These are phyloP conservation scores for Hypolimnas misippus DNA, from an alignment of 2,888 invertebrate species.

Conservation along the genomic window DNA sequence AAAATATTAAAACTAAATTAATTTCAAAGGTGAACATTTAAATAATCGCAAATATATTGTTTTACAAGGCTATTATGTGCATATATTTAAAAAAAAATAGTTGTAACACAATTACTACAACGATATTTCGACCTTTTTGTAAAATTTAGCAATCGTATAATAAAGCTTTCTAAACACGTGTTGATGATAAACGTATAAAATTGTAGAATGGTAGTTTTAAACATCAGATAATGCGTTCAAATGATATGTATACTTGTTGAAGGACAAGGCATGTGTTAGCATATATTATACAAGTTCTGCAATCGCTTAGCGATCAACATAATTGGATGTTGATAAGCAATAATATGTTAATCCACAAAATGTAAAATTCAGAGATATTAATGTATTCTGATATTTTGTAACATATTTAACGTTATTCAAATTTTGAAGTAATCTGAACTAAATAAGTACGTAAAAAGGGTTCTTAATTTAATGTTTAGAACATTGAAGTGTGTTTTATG, in stretches of 20 bases:
- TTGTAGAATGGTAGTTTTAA: background rate
- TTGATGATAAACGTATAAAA: background rate
- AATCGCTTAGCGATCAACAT: slow-evolving; percentile 26
- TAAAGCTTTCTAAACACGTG: background rate
- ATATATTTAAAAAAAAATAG: slow-evolving; percentile 1
- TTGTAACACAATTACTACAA: background rate
- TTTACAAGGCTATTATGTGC: background rate
- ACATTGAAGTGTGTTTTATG: too few species aligned
- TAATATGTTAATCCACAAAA: too few species aligned
- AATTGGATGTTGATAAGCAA: too few species aligned
- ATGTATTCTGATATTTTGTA: too few species aligned
- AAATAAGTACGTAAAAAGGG: too few species aligned
- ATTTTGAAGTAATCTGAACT: too few species aligned
- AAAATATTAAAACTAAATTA: background rate
- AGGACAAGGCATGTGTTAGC: slow-evolving; percentile 38
- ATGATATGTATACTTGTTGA: slow-evolving; percentile 15
- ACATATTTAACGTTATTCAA: too few species aligned
- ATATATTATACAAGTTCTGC: slow-evolving; percentile 35
- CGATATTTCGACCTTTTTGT: background rate
- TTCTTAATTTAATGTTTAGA: too few species aligned
- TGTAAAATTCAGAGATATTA: too few species aligned
- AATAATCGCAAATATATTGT: background rate
- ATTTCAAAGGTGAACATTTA: background rate
- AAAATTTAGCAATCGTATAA: background rate
- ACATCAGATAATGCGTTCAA: slow-evolving; percentile 1